A percentile compares a stretch with the other conserved stretches of the same genome.
These are phyloP conservation scores for Dryococelus australis DNA, from an alignment of 2,888 invertebrate species.

Conservation along the genomic window DNA sequence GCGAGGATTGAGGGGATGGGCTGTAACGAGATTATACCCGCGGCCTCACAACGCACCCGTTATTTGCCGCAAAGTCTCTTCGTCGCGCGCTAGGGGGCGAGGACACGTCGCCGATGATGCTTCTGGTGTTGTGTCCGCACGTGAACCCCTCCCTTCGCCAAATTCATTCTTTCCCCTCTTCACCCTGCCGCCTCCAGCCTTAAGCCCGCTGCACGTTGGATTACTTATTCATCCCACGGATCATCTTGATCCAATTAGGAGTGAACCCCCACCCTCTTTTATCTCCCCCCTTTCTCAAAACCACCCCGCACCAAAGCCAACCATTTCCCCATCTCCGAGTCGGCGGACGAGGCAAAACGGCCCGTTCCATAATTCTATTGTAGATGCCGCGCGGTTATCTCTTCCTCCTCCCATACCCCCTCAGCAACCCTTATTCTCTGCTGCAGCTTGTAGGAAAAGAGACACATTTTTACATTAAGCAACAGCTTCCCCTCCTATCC, in stretches of 20 bases:
- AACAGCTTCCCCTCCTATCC: background rate
- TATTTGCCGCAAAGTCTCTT: background rate
- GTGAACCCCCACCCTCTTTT: background rate
- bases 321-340: background rate
- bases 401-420: background rate
- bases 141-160: too few species aligned
- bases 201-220: background rate
- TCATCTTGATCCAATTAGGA: background rate
- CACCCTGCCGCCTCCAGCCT: too few species aligned
- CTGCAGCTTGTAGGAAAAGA: background rate
- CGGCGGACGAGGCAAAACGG: background rate
- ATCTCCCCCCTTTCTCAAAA: background rate
- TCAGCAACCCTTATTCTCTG: background rate
- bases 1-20: background rate
- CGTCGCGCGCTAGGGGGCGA: background rate
- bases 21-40: background rate
- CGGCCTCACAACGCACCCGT: background rate
- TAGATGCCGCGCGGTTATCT: background rate
- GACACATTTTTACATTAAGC: conserved; percentile 16
- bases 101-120: background rate
- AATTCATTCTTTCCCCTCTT: too few species aligned
- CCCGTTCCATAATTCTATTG: conserved; percentile 1
- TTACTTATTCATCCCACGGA: conserved; percentile 9
- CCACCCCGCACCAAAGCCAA: background rate
- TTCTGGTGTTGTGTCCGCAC: background rate